These are phyloP conservation scores for Dendrocincla tyrannina DNA, from an alignment of 2,797 vertebrate genomes.

Conservation along the genomic window DNA sequence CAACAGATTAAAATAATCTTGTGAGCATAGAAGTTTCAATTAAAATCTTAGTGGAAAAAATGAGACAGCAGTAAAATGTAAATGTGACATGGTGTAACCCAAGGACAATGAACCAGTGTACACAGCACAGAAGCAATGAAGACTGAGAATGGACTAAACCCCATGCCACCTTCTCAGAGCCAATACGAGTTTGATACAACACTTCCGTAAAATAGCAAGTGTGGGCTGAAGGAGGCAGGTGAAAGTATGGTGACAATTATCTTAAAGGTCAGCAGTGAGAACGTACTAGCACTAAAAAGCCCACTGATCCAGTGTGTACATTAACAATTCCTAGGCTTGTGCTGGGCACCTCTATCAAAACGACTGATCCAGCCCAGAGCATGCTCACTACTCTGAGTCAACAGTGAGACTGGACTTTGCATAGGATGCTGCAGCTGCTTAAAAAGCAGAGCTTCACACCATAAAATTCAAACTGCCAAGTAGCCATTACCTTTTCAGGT, in stretches of 20 bases:
- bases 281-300: rapidly evolving
- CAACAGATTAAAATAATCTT: neutral
- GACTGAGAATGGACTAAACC: neutral
- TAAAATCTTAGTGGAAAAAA: neutral
- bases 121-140: neutral
- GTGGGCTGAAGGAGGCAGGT: neutral
- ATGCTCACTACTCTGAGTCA: rapidly evolving
- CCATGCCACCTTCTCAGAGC: neutral
- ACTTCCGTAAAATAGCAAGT: neutral
- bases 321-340: neutral
- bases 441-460: neutral
- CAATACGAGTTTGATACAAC: neutral
- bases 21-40: neutral
- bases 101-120: neutral
- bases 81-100: neutral
- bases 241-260: neutral
- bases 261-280: neutral
- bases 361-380: neutral
- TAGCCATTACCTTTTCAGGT: neutral
- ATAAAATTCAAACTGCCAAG: neutral
- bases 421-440: neutral
- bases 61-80: neutral
- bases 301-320: too few species aligned
- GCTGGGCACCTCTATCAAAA: rapidly evolving
- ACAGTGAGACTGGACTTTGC: neutral